A percentile compares a stretch with the other conserved stretches of the same genome.
Conservation (phyloP, 2,888 invertebrate genomes). For the Cryptus armator region DNA sequence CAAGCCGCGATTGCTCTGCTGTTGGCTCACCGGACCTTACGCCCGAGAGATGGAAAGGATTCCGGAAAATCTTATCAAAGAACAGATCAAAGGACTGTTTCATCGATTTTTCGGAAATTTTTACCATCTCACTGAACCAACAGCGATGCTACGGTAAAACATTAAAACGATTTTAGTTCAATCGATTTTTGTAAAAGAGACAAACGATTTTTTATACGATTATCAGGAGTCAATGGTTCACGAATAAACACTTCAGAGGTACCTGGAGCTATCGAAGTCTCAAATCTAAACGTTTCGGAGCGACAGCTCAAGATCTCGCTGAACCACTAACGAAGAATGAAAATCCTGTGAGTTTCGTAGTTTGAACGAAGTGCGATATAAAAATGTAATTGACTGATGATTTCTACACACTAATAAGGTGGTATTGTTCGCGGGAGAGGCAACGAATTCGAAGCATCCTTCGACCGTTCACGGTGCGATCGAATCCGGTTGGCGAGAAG, state of each 20-base stretch:
- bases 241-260: slow-evolving; percentile 90
- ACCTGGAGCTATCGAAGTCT: slow-evolving; percentile 89
- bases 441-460: slow-evolving; percentile 87
- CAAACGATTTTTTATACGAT: too few species aligned
- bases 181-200: neutral
- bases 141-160: slow-evolving; percentile 86
- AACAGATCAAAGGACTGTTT: slow-evolving; percentile 85
- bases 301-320: slow-evolving; percentile 86
- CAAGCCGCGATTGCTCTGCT: slow-evolving; percentile 87
- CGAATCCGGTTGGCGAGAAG: slow-evolving; percentile 90
- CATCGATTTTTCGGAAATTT: slow-evolving; percentile 85
- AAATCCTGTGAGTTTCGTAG: slow-evolving; percentile 76
- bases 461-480: slow-evolving; percentile 90
- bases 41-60: slow-evolving; percentile 88
- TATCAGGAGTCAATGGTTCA: slow-evolving; percentile 89
- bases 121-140: slow-evolving; percentile 86
- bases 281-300: slow-evolving; percentile 85
- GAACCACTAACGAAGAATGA: slow-evolving; percentile 85
- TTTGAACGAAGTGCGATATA: neutral
- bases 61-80: slow-evolving; percentile 86
- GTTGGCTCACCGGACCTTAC: slow-evolving; percentile 89
- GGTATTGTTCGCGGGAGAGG: slow-evolving; percentile 89
- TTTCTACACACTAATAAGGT: slow-evolving; percentile 81
- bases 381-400: neutral
- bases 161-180: neutral